Evolutionary conservation across 1,140 invertebrate species (phyloP), one percentile per base, ranked within the genome.

Genomic region (Carposina sasakii): DNA sequence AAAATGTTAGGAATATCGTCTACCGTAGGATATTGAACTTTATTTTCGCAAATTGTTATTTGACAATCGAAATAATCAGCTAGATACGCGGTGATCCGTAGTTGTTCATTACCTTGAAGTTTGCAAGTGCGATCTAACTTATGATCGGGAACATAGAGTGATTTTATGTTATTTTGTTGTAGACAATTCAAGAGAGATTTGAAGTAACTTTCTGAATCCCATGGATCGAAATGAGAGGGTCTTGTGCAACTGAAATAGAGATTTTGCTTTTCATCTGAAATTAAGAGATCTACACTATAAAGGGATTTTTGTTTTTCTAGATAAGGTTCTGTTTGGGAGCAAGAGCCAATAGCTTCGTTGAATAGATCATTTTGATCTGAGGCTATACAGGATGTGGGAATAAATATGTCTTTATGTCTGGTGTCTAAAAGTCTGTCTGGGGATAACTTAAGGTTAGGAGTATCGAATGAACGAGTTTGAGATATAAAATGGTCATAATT

Each of bases 171-270:
- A 30, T 50, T 40, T 23, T 51, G 8, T 48, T 54, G 47, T 15
- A 57, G 22, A 30, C 37, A 57, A 8, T 26, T 41, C 20, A 60
- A n/a, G 2, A 58, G 41, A 10, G 47, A 37, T 52, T 55, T 63
- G 12, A 66, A 62, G 44, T 63, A 66, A 40, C 43, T 60, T 58
- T 66, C 60, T 2, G 54, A 46, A 41, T 66, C 57, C 63, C 63
- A 66, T 13, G 60, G 49, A 12, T 63, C 59, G 17, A 57, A 63
- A 23, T 66, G 47, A 9, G 13, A 49, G 0, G 51, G 57, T 54
- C 59, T 54, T 12, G 56, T 57, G 26, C 10, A 24, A 13, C 46
- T 15, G 10, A 64, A 53, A n/a, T 30, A 53, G 19, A 64, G 15
- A 26, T 57, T 64, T 57, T 60, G 60, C 4, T 59, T 63, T 51